These are phyloP conservation scores for Pteria penguin DNA, from an alignment of 2,888 invertebrate genomes.

Conservation along the genomic window DNA sequence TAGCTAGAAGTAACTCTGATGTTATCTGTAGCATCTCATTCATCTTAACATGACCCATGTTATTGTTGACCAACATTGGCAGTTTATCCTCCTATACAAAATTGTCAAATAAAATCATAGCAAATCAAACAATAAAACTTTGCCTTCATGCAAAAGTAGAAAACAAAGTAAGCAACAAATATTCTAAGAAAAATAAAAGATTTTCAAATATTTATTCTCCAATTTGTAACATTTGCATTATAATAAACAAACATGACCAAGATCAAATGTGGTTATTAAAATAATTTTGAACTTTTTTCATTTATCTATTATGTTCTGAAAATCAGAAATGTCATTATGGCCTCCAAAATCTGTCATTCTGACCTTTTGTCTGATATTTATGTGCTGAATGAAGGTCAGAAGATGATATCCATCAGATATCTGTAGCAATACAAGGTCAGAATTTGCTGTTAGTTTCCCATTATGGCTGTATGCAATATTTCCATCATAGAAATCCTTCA, in stretches of 20 bases:
- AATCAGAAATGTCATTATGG: no score
- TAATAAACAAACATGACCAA: no score
- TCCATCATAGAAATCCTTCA: constrained; percentile 62
- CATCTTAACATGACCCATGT: constrained; percentile 61
- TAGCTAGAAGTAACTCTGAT: constrained; percentile 52
- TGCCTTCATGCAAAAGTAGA: no score
- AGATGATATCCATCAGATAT: constrained; percentile 64
- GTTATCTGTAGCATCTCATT: constrained; percentile 64
- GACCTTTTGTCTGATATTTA: constrained; percentile 68
- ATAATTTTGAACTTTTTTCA: no score
- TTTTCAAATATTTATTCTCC: no score
- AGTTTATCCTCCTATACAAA: constrained; percentile 62
- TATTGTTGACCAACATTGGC: constrained; percentile 68
- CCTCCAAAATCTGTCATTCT: no score
- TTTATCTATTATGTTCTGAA: no score
- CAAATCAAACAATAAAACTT: no score
- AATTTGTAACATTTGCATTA: no score
- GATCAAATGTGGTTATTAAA: no score
- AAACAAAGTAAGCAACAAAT: no score
- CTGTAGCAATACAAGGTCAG: constrained; percentile 65
- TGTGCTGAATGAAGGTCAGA: constrained; percentile 59
- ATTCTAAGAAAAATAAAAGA: no score
- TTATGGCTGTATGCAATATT: constrained; percentile 65
- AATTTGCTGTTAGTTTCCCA: constrained; percentile 40
- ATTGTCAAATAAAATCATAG: neutral